Evolutionary conservation across 2,113 vertebrate genomes (phyloP).

Genomic region (Archilochus colubris): DNA sequence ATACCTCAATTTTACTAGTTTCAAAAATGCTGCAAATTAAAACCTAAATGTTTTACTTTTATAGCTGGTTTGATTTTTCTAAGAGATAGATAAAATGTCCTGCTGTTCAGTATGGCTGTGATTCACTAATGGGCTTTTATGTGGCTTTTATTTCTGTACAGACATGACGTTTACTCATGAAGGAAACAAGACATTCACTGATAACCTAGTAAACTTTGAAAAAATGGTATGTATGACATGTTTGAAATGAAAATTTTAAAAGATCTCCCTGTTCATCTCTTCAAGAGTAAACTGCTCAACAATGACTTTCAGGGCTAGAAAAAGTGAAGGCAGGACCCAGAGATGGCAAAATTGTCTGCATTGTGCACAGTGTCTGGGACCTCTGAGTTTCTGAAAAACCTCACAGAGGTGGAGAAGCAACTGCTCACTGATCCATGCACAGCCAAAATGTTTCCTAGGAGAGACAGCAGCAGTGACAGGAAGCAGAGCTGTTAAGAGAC

Average conservation of each 20-base stretch:
- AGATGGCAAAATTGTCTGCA: not conserved
- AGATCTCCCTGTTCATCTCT: not conserved
- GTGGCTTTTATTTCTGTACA: slow-evolving; percentile 75
- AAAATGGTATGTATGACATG: slow-evolving; percentile 90
- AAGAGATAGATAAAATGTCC: slow-evolving; percentile 31
- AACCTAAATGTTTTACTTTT: slow-evolving; percentile 51
- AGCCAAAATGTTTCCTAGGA: slow-evolving; percentile 25
- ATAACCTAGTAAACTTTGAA: slow-evolving; percentile 98
- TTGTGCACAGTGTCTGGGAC: not conserved
- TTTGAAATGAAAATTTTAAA: slow-evolving; percentile 15
- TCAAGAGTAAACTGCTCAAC: not conserved
- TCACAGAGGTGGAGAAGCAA: not conserved
- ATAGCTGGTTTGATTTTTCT: slow-evolving; percentile 58
- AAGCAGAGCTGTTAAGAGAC: slow-evolving; percentile 15
- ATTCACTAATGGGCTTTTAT: slow-evolving; percentile 59
- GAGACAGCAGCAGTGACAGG: not conserved
- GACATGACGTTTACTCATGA: slow-evolving; percentile 99
- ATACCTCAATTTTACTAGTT: slow-evolving; percentile 62
- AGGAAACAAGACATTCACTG: slow-evolving; percentile 96
- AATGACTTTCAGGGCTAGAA: not conserved
- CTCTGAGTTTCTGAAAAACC: slow-evolving; percentile 20
- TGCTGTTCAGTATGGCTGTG: slow-evolving; percentile 43
- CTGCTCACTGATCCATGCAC: not conserved
- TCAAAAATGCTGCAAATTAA: slow-evolving; percentile 65
- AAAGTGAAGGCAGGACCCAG: not conserved